Percentiles rank a stretch among this genome's conserved stretches.
Evolutionary conservation across 2,888 invertebrate genomes (phyloP).

Genomic region (Pandemis corylana): DNA sequence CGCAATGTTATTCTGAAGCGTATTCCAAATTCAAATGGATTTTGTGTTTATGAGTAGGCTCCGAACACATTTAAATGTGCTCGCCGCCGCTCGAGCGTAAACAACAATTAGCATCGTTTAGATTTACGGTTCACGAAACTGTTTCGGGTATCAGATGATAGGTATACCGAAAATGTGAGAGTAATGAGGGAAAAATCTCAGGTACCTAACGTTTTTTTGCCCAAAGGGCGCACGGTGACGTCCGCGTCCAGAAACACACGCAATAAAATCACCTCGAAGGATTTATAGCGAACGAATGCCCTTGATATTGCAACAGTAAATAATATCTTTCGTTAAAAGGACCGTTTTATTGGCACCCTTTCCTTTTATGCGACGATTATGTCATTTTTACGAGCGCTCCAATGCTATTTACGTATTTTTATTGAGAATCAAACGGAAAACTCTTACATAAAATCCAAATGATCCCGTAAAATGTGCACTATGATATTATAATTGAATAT

Average conservation of each 20-base stretch:
- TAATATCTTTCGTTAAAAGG: slow-evolving; percentile 78
- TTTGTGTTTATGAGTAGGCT: slow-evolving; percentile 46
- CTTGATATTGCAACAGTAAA: slow-evolving; percentile 76
- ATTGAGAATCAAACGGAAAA: slow-evolving; percentile 71
- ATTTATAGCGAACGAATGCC: slow-evolving; percentile 63
- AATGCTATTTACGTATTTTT: slow-evolving; percentile 70
- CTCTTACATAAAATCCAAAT: slow-evolving; percentile 47
- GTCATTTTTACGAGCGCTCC: slow-evolving; percentile 75
- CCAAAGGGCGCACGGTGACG: slow-evolving; percentile 16
- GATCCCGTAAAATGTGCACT: slow-evolving; percentile 40
- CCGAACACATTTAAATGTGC: slow-evolving; percentile 29
- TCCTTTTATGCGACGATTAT: slow-evolving; percentile 78
- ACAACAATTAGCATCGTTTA: slow-evolving; percentile 23
- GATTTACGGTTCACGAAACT: slow-evolving; percentile 21
- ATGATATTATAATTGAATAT: slow-evolving; percentile 41
- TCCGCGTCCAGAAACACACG: slow-evolving; percentile 47
- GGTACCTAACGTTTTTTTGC: not conserved
- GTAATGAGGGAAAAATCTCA: slow-evolving; percentile 14
- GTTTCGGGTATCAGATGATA: slow-evolving; percentile 1
- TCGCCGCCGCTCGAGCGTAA: slow-evolving; percentile 5
- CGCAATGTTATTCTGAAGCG: slow-evolving; percentile 60
- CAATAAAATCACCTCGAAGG: slow-evolving; percentile 63
- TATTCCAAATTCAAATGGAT: slow-evolving; percentile 61
- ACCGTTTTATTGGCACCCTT: slow-evolving; percentile 78
- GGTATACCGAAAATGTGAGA: slow-evolving; percentile 5